Conservation (phyloP, 1,140 invertebrate genomes). For the Goniozus legneri region DNA sequence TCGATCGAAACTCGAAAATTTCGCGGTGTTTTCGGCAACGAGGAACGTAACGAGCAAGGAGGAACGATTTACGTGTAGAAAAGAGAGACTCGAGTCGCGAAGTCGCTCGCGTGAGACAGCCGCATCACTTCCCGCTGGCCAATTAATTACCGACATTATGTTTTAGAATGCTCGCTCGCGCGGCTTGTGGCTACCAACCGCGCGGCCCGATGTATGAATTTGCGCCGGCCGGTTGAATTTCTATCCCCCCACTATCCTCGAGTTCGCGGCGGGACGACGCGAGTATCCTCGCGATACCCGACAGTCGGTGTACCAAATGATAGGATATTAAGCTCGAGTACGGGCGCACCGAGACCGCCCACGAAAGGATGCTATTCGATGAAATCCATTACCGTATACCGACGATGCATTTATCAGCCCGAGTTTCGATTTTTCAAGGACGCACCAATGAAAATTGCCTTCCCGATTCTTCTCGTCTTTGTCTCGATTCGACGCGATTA, state of each 20-base stretch:
- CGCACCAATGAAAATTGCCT: too few relatives aligned
- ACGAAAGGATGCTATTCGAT: constrained; percentile 8
- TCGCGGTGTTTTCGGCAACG: too few relatives aligned
- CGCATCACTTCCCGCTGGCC: constrained; percentile 44
- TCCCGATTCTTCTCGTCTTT: too few relatives aligned
- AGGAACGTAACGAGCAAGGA: constrained; percentile 9
- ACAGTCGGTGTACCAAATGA: constrained; percentile 24
- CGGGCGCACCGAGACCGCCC: not conserved
- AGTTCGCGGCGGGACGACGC: constrained; percentile 15
- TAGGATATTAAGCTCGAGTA: constrained; percentile 18
- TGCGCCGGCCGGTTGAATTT: constrained; percentile 18
- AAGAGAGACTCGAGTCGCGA: constrained; percentile 9
- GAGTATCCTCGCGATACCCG: constrained; percentile 16
- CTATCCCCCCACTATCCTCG: constrained; percentile 11
- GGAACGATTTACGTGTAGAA: constrained; percentile 11
- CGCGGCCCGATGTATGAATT: constrained; percentile 38
- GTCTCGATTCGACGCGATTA: too few relatives aligned
- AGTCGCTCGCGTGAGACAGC: constrained; percentile 45
- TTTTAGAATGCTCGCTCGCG: constrained; percentile 39
- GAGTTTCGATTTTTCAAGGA: too few relatives aligned
- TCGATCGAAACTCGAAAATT: too few relatives aligned
- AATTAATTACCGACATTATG: constrained; percentile 49
- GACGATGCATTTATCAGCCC: too few relatives aligned
- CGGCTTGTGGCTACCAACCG: constrained; percentile 26
- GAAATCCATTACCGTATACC: constrained; percentile 13